These are phyloP conservation scores for Bombycilla garrulus DNA, from an alignment of 2,113 vertebrate genomes.

Conservation along the genomic window DNA sequence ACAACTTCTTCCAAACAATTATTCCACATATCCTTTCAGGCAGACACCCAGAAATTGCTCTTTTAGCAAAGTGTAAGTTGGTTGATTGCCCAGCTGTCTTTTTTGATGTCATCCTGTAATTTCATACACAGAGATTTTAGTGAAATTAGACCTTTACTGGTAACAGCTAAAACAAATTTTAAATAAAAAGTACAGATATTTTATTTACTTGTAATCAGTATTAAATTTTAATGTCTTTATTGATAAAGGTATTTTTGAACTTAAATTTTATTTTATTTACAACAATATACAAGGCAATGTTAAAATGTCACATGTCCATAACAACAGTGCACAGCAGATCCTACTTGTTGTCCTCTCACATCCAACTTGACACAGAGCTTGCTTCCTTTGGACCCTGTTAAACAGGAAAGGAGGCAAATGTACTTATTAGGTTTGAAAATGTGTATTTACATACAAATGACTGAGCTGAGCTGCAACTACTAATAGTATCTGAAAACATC, in stretches of 20 bases:
- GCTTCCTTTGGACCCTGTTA: conserved; percentile 81
- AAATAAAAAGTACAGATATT: background rate
- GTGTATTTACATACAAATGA: background rate
- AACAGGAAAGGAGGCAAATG: background rate
- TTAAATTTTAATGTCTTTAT: conserved; percentile 64
- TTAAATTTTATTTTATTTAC: conserved; percentile 72
- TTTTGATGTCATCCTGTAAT: background rate
- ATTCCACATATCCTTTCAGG: background rate
- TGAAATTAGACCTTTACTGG: background rate
- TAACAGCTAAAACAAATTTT: background rate
- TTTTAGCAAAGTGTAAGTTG: background rate
- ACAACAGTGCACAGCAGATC: background rate
- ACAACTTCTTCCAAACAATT: background rate
- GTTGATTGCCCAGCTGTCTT: background rate
- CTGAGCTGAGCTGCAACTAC: background rate
- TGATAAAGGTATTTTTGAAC: conserved; percentile 52
- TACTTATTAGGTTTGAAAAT: background rate
- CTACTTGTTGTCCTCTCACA: conserved; percentile 66
- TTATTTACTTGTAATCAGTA: conserved; percentile 33
- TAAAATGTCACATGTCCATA: conserved; percentile 5
- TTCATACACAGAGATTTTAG: background rate
- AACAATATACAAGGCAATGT: conserved; percentile 69
- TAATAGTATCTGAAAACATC: background rate
- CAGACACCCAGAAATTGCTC: background rate
- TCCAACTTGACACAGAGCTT: conserved; percentile 79